Evolutionary conservation across 2,113 vertebrate genomes (phyloP), one percentile per base, ranked within the genome.

Genomic region (Chionomys nivalis): DNA sequence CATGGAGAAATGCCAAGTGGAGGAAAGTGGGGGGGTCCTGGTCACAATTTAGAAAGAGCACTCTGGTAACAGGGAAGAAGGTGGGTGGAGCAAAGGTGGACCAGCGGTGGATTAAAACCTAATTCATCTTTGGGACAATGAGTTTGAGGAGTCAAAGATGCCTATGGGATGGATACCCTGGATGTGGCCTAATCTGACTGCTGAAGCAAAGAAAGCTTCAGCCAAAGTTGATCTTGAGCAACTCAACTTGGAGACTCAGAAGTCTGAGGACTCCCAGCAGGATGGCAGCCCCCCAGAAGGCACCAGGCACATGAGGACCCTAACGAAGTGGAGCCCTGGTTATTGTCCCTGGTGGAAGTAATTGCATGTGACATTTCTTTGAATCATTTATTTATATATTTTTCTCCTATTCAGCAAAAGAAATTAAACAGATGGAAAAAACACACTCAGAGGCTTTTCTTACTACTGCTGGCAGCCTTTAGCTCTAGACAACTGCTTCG

Each of bases 391-490:
- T 89, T 96, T 96, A 94, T 91, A 94, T 72, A n/a, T 89, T 89
- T 93, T 97, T 65, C 66, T 94, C 49, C 87, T 97, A 98, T 98
- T 96, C 82, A 92, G 78, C 93, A 76, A 66, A 77, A 94, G 94
- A 93, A 97, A 94, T 68, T 97, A 96, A 98, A 78, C 94, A 97
- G 92, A 89, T 96, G 97, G 93, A 81, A 92, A 97, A 93, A 97
- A 55, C 87, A 95, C 76, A 61, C 86, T 95, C 73, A 96, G 81
- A 94, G 95, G 76, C 66, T 83, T 94, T 90, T 97, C 95, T 96
- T 97, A 95, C 95, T 97, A 87, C 31, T 96, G 52, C 81, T 96
- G 96, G 96, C 89, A 95, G 96, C 93, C 89, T 96, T 93, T 97
- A 81, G 94, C 72, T 73, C 42, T 93, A 95, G 96, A 55, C 90